Conservation (phyloP, 2,113 vertebrate species). For the Ceyx melanurus region DNA sequence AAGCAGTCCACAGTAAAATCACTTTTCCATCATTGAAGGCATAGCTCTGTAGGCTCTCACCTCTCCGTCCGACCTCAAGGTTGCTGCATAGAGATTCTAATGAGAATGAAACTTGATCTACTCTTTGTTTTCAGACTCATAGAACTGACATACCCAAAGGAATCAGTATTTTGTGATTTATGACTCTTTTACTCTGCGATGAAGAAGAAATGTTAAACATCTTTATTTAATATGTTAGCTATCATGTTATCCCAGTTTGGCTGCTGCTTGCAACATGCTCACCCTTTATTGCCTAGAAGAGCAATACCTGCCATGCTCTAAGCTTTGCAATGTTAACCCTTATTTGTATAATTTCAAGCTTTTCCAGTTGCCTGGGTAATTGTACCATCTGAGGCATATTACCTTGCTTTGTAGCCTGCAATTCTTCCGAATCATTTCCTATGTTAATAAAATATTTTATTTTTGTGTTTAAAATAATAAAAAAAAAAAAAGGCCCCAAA, state of each 20-base stretch:
- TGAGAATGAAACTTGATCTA: constrained; percentile 47
- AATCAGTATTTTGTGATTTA: constrained; percentile 62
- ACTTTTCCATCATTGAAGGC: not conserved
- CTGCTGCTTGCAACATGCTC: constrained; percentile 31
- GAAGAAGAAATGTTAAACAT: constrained; percentile 59
- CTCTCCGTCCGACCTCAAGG: not conserved
- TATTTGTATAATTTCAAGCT: not conserved
- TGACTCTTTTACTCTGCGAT: constrained; percentile 47
- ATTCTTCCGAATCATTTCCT: constrained; percentile 17
- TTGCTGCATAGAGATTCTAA: constrained; percentile 15
- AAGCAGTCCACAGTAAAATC: not conserved
- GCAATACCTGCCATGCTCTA: constrained; percentile 16
- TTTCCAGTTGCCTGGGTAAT: constrained; percentile 20
- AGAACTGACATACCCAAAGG: constrained; percentile 29
- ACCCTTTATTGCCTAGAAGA: constrained; percentile 22
- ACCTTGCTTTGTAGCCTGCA: not conserved
- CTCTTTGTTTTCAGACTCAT: constrained; percentile 38
- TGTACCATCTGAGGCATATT: constrained; percentile 28
- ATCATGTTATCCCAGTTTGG: constrained; percentile 45
- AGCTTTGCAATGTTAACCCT: not conserved
- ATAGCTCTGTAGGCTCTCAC: not conserved
- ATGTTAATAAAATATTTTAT: constrained; percentile 18
- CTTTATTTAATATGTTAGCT: constrained; percentile 67
- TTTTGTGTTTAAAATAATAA: not conserved
- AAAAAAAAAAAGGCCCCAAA: not conserved